These are phyloP conservation scores for Cheirogaleus major DNA, from an alignment of 2,797 vertebrate species.

Conservation along the genomic window DNA sequence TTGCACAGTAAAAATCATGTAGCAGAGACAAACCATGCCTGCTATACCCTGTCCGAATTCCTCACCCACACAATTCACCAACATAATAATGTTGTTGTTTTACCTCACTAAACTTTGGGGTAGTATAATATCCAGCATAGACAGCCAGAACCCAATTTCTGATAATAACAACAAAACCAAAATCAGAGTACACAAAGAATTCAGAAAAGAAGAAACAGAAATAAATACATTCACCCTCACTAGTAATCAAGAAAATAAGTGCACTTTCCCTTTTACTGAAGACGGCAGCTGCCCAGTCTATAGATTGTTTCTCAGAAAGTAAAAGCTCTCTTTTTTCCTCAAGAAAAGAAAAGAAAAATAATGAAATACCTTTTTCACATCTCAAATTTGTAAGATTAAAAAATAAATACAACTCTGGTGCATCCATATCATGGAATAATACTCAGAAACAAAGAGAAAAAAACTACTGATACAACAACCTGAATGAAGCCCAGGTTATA, in stretches of 20 bases:
- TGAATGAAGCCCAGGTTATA: not conserved
- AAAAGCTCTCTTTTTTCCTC: not conserved
- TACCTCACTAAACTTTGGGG: not conserved
- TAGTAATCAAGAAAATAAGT: not conserved
- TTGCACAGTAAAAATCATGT: not conserved
- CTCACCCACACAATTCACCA: not conserved
- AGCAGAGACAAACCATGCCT: not conserved
- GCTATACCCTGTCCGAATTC: not conserved
- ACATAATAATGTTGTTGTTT: not conserved
- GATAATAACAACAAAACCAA: not conserved
- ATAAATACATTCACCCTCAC: not conserved
- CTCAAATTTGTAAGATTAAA: not conserved
- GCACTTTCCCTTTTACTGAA: not conserved
- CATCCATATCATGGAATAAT: not conserved
- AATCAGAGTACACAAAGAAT: not conserved
- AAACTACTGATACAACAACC: not conserved
- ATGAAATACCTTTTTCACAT: not conserved
- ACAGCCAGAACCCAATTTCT: too few relatives aligned
- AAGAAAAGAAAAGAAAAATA: not conserved
- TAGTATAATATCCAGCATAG: not conserved
- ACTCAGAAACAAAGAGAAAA: not conserved
- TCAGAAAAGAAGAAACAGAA: not conserved
- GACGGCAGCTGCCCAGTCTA: not conserved
- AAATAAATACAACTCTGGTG: not conserved
- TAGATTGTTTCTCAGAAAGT: not conserved